Base-by-base conservation (phyloP, 2,888 invertebrate genomes). In the Chymomyza caudatula region DNA sequence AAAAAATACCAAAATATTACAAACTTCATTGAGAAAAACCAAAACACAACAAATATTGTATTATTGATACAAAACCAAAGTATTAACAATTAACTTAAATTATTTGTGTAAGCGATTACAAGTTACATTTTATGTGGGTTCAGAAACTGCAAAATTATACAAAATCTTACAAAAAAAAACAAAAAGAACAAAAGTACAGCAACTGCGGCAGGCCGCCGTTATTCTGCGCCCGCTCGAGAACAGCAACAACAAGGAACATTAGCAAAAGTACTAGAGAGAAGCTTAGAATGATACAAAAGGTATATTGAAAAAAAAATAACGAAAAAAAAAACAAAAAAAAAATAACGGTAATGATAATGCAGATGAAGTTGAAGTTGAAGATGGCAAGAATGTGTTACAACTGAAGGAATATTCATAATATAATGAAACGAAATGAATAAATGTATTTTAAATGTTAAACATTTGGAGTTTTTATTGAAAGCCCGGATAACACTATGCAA, bases 381-480 rank as follows among this genome's bases (percentile, higher is more conserved):
- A 13, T 47, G 6, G 17, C 15, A 47, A 43, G 17, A 47, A 47
- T 37, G n/a, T 47, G 15, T 15, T 47, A 47, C 47, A 47, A 47
- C 17, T 47, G 19, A 17, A 47, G 19, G 47, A 6, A 47, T 47
- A 47, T 47, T 15, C 47, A 17, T 49, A 59, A 49, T 23, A 15
- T 29, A 49, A 29, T 6, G 25, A 49, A 19, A 23, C 13, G 49
- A 49, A 59, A 59, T 29, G 49, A 59, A 59, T 49, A 59, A 49
- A 59, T 49, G 49, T 49, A 49, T 49, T 59, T 59, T 29, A 59
- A 59, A 59, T 29, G 49, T 49, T 49, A 51, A 59, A 47, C 3
- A 47, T 0, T 6, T 47, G 8, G 8, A 11, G 29, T 11, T 37
- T 37, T 37, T 37, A 37, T 37, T 37, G 29, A 2, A 25, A 25